Base-by-base conservation (phyloP, 2,797 vertebrate genomes). In the Darevskia nairensis region DNA sequence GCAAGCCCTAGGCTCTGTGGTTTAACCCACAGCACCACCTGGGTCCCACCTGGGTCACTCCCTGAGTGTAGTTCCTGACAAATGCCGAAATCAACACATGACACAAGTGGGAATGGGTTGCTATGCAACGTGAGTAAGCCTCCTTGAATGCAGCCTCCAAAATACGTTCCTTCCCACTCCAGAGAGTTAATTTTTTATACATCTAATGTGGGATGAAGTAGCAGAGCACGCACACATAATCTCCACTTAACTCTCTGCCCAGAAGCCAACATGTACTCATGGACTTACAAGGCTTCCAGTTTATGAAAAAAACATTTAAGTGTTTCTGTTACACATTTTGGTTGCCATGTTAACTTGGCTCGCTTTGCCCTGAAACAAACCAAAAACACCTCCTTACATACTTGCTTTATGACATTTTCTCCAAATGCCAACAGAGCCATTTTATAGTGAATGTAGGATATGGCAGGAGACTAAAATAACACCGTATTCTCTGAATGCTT, bases 361-460 rank as follows among this genome's bases (percentile, higher is more conserved):
- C 93, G 17, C 91, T 91, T 84, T 72, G 0, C 86, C 86, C 96
- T 96, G 95, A 96, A 96, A 96, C 96, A 97, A 97, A 97, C 96
- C 95, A 96, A 96, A 97, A 97, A 97, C 97, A 97, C 97, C 97
- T 97, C 96, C 96, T 97, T 97, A 96, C 97, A 97, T 97, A 97
- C 94, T 97, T 97, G 92, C 95, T 97, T 97, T 96, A 97, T 97
- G 97, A 97, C 97, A 97, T 96, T 96, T 95, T 96, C 96, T 96
- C 97, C 94, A 95, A 97, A 97, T 96, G 96, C 96, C 97, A 97
- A 91, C 96, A 96, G 96, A 97, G 94, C 95, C 95, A 95, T 96
- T 97, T 97, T 96, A 95, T 96, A 95, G 95, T 96, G 95, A 96
- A 96, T 95, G 95, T 95, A 96, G 95, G 96, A 97, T 97, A 96